A percentile compares a stretch with the other conserved stretches of the same genome.
These are phyloP conservation scores for Sylvilagus floridanus DNA, from an alignment of 2,797 vertebrate genomes.

Conservation along the genomic window DNA sequence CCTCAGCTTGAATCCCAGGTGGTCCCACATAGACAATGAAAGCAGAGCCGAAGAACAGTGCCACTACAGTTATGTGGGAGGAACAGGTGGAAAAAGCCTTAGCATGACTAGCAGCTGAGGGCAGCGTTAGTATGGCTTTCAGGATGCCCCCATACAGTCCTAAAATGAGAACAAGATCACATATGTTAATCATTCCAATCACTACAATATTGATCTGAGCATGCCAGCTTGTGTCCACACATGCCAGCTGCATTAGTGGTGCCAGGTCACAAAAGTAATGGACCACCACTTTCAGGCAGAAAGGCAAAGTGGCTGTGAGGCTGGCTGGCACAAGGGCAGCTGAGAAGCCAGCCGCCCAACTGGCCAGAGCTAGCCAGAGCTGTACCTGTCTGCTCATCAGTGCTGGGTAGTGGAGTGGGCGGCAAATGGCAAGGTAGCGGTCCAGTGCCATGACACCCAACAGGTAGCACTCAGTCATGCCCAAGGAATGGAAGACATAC, in stretches of 20 bases:
- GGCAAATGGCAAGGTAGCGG: slow-evolving; percentile 75
- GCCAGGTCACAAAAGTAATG: slow-evolving; percentile 82
- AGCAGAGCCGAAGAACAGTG: slow-evolving; percentile 72
- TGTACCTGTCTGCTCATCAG: slow-evolving; percentile 57
- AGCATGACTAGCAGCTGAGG: slow-evolving; percentile 51
- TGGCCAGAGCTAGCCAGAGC: not conserved
- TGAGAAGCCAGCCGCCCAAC: slow-evolving; percentile 72
- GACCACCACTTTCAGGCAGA: slow-evolving; percentile 66
- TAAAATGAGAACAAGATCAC: slow-evolving; percentile 65
- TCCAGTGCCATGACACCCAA: slow-evolving; percentile 76
- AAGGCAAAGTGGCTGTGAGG: slow-evolving; percentile 63
- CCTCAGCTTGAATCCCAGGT: not conserved
- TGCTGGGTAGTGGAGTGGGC: slow-evolving; percentile 46
- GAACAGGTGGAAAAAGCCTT: slow-evolving; percentile 78
- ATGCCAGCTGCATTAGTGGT: slow-evolving; percentile 64
- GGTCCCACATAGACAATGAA: slow-evolving; percentile 72
- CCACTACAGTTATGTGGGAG: slow-evolving; percentile 62
- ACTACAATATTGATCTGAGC: not conserved
- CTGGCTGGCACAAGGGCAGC: slow-evolving; percentile 55
- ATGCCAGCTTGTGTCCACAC: slow-evolving; percentile 68
- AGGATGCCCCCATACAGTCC: slow-evolving; percentile 63
- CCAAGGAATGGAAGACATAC: slow-evolving; percentile 77
- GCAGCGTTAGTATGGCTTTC: slow-evolving; percentile 53
- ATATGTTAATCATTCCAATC: slow-evolving; percentile 60
- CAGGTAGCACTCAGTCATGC: slow-evolving; percentile 79